Evolutionary conservation across 2,113 vertebrate species (phyloP), one percentile per base, ranked within the genome.

Genomic region (Tetrao urogallus): DNA sequence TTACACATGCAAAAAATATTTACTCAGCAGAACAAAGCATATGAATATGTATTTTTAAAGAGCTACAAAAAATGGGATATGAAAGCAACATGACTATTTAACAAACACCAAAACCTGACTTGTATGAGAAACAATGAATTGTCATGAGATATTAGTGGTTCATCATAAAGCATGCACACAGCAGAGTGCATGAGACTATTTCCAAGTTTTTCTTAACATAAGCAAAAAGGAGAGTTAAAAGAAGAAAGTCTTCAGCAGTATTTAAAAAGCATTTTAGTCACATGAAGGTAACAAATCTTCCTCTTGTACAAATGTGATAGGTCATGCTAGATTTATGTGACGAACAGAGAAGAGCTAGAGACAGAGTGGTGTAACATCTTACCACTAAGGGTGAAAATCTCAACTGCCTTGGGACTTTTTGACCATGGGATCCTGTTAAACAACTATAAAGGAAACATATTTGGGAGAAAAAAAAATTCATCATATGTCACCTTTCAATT

Each of bases 371-470:
- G 82, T 52, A 81, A 45, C 30, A 87, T 93, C 94, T 96, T 94
- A 93, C 89, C 87, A 90, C 84, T 71, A 91, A 75, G 74, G 43
- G 81, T 89, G 87, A 92, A 93, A 93, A 93, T 84, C 65, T 60
- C 76, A 93, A 67, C n/a, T 87, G 74, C 61, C 86, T 61, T 92
- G 61, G 42, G 80, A 78, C 61, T 56, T 92, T 94, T 81, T 94
- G 81, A 61, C 77, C 81, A 69, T 75, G 47, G 57, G 75, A 84
- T 86, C 86, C 73, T 82, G 86, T 88, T 74, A 93, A 92, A 88
- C 10, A 74, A 81, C 95, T 96, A 92, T 28, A 88, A 92, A 90
- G 92, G 45, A 94, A 94, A 93, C 57, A 93, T 43, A 78, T 72
- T 88, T 95, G 80, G 91, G 42, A 81, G 52, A 48, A 6, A 4